Conservation (phyloP, 2,113 vertebrate genomes). For the Notiomystis cincta region DNA sequence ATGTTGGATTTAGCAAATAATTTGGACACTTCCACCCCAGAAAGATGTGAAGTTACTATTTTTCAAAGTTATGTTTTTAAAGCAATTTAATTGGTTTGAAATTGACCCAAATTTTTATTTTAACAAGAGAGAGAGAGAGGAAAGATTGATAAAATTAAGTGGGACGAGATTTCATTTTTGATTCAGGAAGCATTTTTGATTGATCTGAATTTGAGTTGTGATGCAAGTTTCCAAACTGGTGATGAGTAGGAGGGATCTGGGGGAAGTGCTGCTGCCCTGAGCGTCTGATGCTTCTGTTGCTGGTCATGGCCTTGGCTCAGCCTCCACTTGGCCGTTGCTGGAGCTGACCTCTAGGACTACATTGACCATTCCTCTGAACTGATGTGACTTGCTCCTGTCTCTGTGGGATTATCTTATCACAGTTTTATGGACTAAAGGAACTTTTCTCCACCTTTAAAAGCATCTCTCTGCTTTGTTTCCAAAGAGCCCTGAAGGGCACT, state of each 20-base stretch:
- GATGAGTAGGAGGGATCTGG: neutral
- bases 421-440: neutral
- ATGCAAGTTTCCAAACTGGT: neutral
- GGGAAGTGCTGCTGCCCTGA: neutral
- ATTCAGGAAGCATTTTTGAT: neutral
- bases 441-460: neutral
- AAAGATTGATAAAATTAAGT: neutral
- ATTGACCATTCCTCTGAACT: neutral
- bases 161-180: neutral
- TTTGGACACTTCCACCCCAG: neutral
- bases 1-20: neutral
- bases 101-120: neutral
- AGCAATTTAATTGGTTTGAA: neutral
- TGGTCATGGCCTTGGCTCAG: neutral
- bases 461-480: neutral
- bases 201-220: neutral
- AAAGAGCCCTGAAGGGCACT: neutral
- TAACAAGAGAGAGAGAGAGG: neutral
- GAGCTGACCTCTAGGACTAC: neutral
- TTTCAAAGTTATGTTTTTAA: neutral
- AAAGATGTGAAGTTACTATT: neutral
- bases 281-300: neutral
- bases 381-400: neutral
- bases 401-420: neutral
- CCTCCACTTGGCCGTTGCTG: neutral